Evolutionary conservation across 2,888 invertebrate species (phyloP), one percentile per base, ranked within the genome.

Genomic region (Amphipyra berbera): DNA sequence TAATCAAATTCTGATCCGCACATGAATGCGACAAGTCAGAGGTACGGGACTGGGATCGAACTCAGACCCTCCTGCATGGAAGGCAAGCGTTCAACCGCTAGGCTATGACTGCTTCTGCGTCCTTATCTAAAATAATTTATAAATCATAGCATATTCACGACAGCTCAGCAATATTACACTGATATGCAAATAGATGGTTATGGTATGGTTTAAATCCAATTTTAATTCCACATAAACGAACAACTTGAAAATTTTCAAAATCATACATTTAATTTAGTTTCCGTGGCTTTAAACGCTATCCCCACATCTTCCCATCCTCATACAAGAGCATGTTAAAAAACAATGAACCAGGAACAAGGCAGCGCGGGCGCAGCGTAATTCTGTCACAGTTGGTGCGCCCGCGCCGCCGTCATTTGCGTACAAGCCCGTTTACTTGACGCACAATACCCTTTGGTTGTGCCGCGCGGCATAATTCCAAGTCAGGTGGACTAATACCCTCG

Each of bases 361-460:
- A 68, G 57, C 61, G 55, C 54, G 45, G 73, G 57, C 61, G 55
- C 54, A 47, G 74, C 53, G 70, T 69, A 69, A 61, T 77, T 78
- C 76, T 78, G 76, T 78, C 65, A 78, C 61, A 60, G 44, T 59
- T 41, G 42, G 49, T 64, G 61, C 65, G 61, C 56, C 53, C 13
- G 57, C 67, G 75, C 70, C 70, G 67, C 56, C 69, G 68, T 76
- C 79, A 78, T 78, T 78, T 78, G 77, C 77, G 69, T 78, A 78
- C 48, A 68, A 72, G 69, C 61, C 66, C 46, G 76, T 35, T 61
- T 44, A 49, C 44, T 75, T 77, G 77, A 78, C 79, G 79, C 66
- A 78, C 77, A 78, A 78, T 78, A 73, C 53, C 60, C 77, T 76
- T 78, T 78, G 77, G 47, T 61, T 49, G 38, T 45, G 73, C 79